A percentile compares a stretch with the other conserved stretches of the same genome.
phyloP scores from a whole-genome alignment of 2,797 vertebrate species.

The Darevskia mixta region DNA sequence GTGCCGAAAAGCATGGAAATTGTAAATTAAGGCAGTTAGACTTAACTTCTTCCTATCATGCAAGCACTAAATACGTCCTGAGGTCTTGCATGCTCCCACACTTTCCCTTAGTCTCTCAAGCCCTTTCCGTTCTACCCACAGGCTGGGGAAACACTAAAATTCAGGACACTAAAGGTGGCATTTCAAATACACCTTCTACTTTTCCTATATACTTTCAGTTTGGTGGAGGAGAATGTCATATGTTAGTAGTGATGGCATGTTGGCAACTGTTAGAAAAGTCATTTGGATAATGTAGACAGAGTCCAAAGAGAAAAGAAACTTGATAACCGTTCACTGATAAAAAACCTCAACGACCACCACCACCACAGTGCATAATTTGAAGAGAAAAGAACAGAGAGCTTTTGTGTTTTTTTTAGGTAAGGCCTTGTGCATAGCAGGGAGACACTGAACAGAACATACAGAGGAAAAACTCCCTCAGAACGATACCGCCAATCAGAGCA shows the following conservation, averaged over 20 bases:
- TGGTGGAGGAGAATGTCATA: not conserved
- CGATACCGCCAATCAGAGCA: too few species aligned
- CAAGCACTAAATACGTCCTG: not conserved
- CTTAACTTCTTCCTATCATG: not conserved
- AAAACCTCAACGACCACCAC: too few species aligned
- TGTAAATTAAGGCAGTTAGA: not conserved
- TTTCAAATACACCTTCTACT: not conserved
- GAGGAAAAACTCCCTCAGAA: too few species aligned
- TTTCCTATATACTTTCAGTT: not conserved
- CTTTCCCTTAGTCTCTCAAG: not conserved
- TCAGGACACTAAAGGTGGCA: not conserved
- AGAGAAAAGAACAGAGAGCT: too few species aligned
- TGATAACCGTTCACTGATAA: too few species aligned
- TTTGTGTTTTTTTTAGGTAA: too few species aligned
- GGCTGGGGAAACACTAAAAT: not conserved
- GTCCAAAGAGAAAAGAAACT: too few species aligned
- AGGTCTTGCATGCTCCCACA: not conserved
- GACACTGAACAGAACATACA: too few species aligned
- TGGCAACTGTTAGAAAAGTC: too few species aligned
- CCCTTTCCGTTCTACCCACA: not conserved
- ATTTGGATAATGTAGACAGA: too few species aligned
- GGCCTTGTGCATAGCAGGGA: too few species aligned
- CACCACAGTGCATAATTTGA: too few species aligned
- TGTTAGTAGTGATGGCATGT: not conserved
- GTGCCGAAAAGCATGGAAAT: not conserved